A percentile compares a stretch with the other conserved stretches of the same genome.
Evolutionary conservation across 2,797 vertebrate genomes (phyloP).

Genomic region (Scomberomorus guttatus): DNA sequence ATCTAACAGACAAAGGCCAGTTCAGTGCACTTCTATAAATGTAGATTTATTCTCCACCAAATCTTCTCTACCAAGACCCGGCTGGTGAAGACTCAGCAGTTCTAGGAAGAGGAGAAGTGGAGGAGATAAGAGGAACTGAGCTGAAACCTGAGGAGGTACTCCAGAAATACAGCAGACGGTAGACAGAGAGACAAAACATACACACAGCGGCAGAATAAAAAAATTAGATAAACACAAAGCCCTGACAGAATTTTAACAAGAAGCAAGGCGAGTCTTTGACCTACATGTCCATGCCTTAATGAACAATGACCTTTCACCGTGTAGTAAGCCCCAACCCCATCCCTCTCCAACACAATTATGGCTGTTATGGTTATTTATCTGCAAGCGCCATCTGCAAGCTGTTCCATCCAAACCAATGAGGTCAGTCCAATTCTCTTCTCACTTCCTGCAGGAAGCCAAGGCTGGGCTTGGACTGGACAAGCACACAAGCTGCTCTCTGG

Average conservation of each 20-base stretch:
- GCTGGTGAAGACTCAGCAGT: slow-evolving; percentile 50
- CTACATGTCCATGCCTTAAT: slow-evolving; percentile 30
- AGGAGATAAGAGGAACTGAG: slow-evolving; percentile 48
- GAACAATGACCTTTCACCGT: slow-evolving; percentile 38
- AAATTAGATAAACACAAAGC: slow-evolving; percentile 17
- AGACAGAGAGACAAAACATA: slow-evolving; percentile 29
- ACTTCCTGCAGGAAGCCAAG: slow-evolving; percentile 75
- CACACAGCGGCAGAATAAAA: slow-evolving; percentile 8
- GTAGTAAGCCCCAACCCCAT: neutral
- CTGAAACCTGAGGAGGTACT: slow-evolving; percentile 67
- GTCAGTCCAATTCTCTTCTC: slow-evolving; percentile 69
- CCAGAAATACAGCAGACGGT: slow-evolving; percentile 65
- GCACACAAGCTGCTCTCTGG: slow-evolving; percentile 29
- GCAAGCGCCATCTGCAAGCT: slow-evolving; percentile 65
- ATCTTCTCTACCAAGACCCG: slow-evolving; percentile 12
- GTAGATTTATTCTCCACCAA: slow-evolving; percentile 41
- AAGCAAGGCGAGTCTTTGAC: slow-evolving; percentile 26
- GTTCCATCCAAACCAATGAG: slow-evolving; percentile 62
- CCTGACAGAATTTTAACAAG: slow-evolving; percentile 15
- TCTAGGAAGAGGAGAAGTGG: slow-evolving; percentile 40
- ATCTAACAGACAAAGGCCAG: neutral
- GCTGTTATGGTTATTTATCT: slow-evolving; percentile 68
- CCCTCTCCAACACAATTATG: slow-evolving; percentile 33
- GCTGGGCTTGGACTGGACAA: slow-evolving; percentile 36
- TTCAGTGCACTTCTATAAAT: slow-evolving; percentile 24